phyloP scores from a whole-genome alignment of 2,888 invertebrate genomes.

The Melangyna quadrimaculata region DNA sequence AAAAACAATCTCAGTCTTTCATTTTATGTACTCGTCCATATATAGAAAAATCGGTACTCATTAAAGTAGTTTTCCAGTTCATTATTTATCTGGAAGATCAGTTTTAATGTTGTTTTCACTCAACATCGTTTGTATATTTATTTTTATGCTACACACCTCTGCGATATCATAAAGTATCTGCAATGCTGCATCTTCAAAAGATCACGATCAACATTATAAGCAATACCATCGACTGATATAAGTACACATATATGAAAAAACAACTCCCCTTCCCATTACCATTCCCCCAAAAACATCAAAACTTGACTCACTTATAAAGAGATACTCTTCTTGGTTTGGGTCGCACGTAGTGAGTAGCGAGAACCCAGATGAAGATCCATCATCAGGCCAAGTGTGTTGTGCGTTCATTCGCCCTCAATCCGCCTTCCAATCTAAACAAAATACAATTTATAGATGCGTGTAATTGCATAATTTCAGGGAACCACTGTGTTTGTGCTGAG shows the following conservation, averaged over 20 bases:
- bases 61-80: conserved; percentile 69
- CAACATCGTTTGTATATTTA: conserved; percentile 39
- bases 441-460: conserved; percentile 67
- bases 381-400: conserved; percentile 16
- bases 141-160: conserved; percentile 33
- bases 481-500: not conserved
- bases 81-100: conserved; percentile 60
- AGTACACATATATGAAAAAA: not conserved
- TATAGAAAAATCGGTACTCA: conserved; percentile 21
- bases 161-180: conserved; percentile 36
- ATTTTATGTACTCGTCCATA: too few relatives aligned
- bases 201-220: conserved; percentile 57
- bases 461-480: conserved; percentile 67
- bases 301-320: conserved; percentile 45
- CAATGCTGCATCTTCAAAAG: conserved; percentile 59
- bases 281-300: conserved; percentile 1
- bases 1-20: not conserved
- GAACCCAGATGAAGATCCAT: conserved; percentile 20
- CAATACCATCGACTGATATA: conserved; percentile 5
- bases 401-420: conserved; percentile 40
- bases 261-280: not conserved
- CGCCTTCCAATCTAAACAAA: conserved; percentile 70
- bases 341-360: not conserved
- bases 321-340: not conserved
- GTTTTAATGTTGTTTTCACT: conserved; percentile 50